Base-by-base conservation (phyloP, 2,888 invertebrate species). In the Idaea straminata region DNA sequence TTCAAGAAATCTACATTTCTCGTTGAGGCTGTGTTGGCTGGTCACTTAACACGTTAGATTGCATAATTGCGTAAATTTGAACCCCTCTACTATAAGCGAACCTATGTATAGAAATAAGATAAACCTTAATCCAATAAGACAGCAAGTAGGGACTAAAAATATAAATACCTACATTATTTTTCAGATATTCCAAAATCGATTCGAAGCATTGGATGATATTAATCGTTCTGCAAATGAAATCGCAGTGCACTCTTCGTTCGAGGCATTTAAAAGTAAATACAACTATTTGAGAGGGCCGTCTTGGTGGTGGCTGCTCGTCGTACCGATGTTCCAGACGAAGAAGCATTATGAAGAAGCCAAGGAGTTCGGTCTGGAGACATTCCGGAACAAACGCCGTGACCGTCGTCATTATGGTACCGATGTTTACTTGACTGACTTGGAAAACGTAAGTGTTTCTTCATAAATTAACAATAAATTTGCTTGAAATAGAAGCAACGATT, bases 181-280 rank as follows among this genome's bases (percentile, higher is more conserved):
- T 25, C 59, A 59, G 59, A 59, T 59, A 16, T 59, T 59, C 59
- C 0, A 62, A 59, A 62, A 62, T 15, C 59, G 15, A 16, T 35
- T 59, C 25, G 64, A 38, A 57, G 36, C 59, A 62, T 10, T 62
- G 57, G 25, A 15, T 13, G 16, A 59, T 34, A 59, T 59, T 4
- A 59, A 59, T 10, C 25, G 34, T 34, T 5, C 25, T 3, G 16
- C 59, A 5, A 59, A 59, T 34, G 16, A 59, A 10, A 34, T 34
- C 10, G 59, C 59, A 7, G 34, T 13, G 59, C 59, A 59, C 4
- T 16, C 13, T 5, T 16, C 59, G 7, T 34, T 59, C 34, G 34
- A 34, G 13, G 4, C 15, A 5, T 59, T 59, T 25, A 59, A 59
- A 25, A 0, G 3, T 13, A 34, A 25, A 15, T 59, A 25, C 34